phyloP scores from a whole-genome alignment of 2,888 invertebrate species.

The Gymnoscelis rufifasciata region DNA sequence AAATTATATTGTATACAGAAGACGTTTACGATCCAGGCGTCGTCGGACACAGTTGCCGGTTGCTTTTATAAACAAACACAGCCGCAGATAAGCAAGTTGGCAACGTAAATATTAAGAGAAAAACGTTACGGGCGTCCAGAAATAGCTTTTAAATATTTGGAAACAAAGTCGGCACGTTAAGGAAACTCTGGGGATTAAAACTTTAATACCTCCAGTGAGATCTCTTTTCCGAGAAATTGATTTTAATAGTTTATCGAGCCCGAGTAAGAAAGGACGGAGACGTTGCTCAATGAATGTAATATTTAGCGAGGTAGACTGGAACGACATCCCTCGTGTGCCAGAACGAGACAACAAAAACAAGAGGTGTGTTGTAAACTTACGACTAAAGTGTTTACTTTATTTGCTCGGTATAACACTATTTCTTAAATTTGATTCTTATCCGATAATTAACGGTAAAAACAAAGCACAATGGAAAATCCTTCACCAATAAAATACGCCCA shows the following conservation, averaged over 20 bases:
- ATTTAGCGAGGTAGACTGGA: conserved; percentile 39
- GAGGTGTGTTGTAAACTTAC: conserved; percentile 39
- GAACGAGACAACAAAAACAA: conserved; percentile 39
- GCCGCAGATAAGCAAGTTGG: conserved; percentile 51
- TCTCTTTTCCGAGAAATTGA: conserved; percentile 22
- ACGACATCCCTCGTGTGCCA: conserved; percentile 27
- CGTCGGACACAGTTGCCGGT: conserved; percentile 40
- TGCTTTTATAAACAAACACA: conserved; percentile 57
- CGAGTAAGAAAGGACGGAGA: conserved; percentile 33
- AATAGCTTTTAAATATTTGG: conserved; percentile 35
- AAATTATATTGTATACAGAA: conserved; percentile 33
- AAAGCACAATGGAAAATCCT: conserved; percentile 8
- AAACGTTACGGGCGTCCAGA: conserved; percentile 37
- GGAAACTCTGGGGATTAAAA: conserved; percentile 35
- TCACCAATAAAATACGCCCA: conserved; percentile 20
- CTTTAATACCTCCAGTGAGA: conserved; percentile 18
- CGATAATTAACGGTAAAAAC: conserved; percentile 1
- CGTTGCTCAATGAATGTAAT: conserved; percentile 47
- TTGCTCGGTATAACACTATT: conserved; percentile 17
- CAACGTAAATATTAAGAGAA: conserved; percentile 42
- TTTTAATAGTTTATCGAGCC: conserved; percentile 33
- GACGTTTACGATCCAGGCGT: conserved; percentile 40
- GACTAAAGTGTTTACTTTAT: conserved; percentile 41
- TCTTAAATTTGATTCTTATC: background rate
- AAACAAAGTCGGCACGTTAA: conserved; percentile 23